Conservation (phyloP, 2,797 vertebrate genomes). For the Cryptoprocta ferox region DNA sequence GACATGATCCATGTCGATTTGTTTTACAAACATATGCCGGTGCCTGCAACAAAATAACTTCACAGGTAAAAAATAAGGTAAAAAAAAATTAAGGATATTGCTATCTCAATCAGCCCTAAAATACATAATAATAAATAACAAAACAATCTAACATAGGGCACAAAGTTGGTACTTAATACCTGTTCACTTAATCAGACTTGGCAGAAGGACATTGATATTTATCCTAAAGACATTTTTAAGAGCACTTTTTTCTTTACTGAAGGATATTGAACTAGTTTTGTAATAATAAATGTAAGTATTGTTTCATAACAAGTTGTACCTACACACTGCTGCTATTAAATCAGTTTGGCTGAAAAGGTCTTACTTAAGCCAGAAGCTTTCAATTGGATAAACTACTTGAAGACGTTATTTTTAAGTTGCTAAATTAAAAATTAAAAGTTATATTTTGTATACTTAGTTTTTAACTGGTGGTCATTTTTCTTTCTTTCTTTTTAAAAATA, state of each 20-base stretch:
- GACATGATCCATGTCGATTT: conserved; percentile 96
- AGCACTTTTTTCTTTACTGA: not conserved
- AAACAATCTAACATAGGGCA: not conserved
- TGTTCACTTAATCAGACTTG: conserved; percentile 26
- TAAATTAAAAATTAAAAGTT: conserved; percentile 30
- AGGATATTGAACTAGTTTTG: not conserved
- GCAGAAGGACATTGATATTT: not conserved
- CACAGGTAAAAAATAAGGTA: conserved; percentile 44
- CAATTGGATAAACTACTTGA: not conserved
- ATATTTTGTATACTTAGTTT: conserved; percentile 11
- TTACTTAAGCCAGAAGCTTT: not conserved
- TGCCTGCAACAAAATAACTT: conserved; percentile 89
- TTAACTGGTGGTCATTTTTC: conserved; percentile 3
- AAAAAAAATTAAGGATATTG: not conserved
- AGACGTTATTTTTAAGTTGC: not conserved
- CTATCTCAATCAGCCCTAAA: conserved; percentile 28
- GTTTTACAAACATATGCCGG: conserved; percentile 94
- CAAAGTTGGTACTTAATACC: not conserved
- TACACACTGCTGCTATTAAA: not conserved
- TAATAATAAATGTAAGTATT: not conserved
- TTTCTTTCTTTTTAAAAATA: not conserved
- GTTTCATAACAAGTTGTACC: not conserved
- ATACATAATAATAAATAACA: not conserved
- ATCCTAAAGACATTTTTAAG: not conserved
- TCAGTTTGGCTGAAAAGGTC: not conserved